Evolutionary conservation across 2,113 vertebrate species (phyloP).

Genomic region (Bombycilla garrulus): DNA sequence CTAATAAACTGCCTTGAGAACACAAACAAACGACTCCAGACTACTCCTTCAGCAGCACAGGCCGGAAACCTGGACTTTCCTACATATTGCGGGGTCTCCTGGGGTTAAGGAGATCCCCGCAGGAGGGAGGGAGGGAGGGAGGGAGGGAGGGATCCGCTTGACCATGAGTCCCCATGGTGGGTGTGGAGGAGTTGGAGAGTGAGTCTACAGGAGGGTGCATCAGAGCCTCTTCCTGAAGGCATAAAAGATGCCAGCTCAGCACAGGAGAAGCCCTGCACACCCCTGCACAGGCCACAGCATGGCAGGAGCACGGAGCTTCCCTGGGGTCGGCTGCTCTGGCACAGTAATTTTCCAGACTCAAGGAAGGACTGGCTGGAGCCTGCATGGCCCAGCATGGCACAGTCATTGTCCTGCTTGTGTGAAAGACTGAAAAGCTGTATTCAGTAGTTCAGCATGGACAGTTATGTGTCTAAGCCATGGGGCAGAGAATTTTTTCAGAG

Average conservation of each 20-base stretch:
- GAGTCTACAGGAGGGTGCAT: background rate
- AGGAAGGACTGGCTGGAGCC: background rate
- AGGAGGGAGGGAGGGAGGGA: background rate
- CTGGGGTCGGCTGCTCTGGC: background rate
- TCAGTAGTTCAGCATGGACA: background rate
- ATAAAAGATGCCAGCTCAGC: background rate
- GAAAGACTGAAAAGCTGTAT: background rate
- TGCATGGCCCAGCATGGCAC: background rate
- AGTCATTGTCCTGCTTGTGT: background rate
- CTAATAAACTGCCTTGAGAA: too few relatives aligned
- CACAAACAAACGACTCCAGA: too few relatives aligned
- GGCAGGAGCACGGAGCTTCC: accelerated
- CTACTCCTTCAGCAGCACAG: too few relatives aligned
- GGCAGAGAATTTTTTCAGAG: background rate
- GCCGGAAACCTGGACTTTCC: too few relatives aligned
- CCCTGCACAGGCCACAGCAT: accelerated
- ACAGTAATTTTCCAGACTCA: background rate
- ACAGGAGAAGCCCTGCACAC: too few relatives aligned
- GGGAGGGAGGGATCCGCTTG: too few relatives aligned
- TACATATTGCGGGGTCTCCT: too few relatives aligned
- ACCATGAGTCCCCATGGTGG: background rate
- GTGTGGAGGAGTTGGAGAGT: too few relatives aligned
- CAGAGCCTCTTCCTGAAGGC: background rate
- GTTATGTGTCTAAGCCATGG: background rate
- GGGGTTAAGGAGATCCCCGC: too few relatives aligned